Percentiles rank a stretch among this genome's conserved stretches.
phyloP scores from a whole-genome alignment of 2,113 vertebrate species.

The Drymodes brunneopygia region DNA sequence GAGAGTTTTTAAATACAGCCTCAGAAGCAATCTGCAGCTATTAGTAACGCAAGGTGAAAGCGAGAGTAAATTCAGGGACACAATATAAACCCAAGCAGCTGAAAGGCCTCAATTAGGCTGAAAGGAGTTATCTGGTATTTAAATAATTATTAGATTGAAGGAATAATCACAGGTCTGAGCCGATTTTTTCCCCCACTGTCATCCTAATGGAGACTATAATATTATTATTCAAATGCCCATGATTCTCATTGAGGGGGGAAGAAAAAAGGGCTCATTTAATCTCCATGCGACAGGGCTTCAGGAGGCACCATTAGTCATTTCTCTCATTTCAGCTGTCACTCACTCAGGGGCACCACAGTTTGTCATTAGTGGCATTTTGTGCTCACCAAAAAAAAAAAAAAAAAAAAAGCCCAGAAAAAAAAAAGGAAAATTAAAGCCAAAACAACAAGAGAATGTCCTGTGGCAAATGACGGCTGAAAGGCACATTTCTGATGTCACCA shows the following conservation, averaged over 20 bases:
- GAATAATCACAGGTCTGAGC: conserved; percentile 81
- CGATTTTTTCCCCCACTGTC: conserved; percentile 75
- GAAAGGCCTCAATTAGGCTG: conserved; percentile 81
- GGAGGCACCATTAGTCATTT: conserved; percentile 74
- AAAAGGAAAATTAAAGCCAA: conserved; percentile 35
- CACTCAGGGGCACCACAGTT: conserved; percentile 70
- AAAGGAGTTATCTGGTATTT: conserved; percentile 82
- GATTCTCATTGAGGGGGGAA: conserved; percentile 70
- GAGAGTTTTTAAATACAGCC: neutral
- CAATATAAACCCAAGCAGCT: conserved; percentile 57
- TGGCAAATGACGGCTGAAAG: conserved; percentile 61
- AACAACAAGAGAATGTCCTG: conserved; percentile 23
- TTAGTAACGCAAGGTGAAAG: conserved; percentile 65
- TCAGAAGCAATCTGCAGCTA: conserved; percentile 58
- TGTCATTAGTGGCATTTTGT: conserved; percentile 83
- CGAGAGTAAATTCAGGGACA: conserved; percentile 53
- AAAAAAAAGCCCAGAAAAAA: neutral
- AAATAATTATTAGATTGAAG: conserved; percentile 85
- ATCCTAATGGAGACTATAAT: conserved; percentile 78
- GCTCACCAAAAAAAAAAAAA: conserved; percentile 33
- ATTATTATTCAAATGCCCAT: conserved; percentile 85
- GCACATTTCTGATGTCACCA: conserved; percentile 71
- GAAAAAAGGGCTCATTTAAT: conserved; percentile 72
- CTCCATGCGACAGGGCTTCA: conserved; percentile 70
- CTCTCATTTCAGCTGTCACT: conserved; percentile 85